Percentiles rank a stretch among this genome's conserved stretches.
These are phyloP conservation scores for Haliclona indistincta DNA, from an alignment of 37 sponge, comb jelly and placozoan species.

Conservation along the genomic window DNA sequence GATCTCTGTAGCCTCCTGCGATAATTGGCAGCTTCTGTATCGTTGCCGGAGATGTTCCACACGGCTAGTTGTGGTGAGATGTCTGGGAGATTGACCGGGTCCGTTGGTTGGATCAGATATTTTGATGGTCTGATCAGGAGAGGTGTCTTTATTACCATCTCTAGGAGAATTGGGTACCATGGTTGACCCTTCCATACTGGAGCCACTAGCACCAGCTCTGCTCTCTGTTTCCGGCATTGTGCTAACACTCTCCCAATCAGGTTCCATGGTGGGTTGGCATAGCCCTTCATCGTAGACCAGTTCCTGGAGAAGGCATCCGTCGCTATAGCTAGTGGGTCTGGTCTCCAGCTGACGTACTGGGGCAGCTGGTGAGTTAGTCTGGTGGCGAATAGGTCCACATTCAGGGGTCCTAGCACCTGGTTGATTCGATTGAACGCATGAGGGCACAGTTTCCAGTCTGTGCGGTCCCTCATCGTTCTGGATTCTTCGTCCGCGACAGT, in stretches of 20 bases:
- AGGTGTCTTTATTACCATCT: constrained; percentile 13
- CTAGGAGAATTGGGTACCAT: constrained; percentile 48
- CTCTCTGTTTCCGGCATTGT: constrained; percentile 8
- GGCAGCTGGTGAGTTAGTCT: constrained; percentile 36
- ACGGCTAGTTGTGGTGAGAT: constrained; percentile 11
- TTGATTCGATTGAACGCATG: background rate
- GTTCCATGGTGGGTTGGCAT: constrained; percentile 53
- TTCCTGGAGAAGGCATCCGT: constrained; percentile 40
- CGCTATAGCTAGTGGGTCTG: constrained; percentile 43
- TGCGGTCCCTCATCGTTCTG: background rate
- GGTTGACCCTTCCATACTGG: constrained; percentile 40
- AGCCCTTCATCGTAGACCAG: constrained; percentile 20
- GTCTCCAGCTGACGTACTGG: constrained; percentile 46
- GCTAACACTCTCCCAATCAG: constrained; percentile 35
- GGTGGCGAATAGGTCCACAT: constrained; percentile 4
- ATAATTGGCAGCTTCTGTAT: constrained; percentile 1
- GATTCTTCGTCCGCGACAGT: no score
- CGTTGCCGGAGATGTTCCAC: constrained; percentile 40
- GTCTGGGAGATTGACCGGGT: no score
- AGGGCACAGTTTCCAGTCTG: constrained; percentile 33
- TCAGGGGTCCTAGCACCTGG: constrained; percentile 1
- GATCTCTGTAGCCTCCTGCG: constrained; percentile 29
- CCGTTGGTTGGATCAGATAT: constrained; percentile 22
- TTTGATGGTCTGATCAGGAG: background rate
- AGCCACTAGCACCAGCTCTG: constrained; percentile 20